Evolutionary conservation across 2,888 invertebrate genomes (phyloP).

Genomic region (Oxytorus armatus): DNA sequence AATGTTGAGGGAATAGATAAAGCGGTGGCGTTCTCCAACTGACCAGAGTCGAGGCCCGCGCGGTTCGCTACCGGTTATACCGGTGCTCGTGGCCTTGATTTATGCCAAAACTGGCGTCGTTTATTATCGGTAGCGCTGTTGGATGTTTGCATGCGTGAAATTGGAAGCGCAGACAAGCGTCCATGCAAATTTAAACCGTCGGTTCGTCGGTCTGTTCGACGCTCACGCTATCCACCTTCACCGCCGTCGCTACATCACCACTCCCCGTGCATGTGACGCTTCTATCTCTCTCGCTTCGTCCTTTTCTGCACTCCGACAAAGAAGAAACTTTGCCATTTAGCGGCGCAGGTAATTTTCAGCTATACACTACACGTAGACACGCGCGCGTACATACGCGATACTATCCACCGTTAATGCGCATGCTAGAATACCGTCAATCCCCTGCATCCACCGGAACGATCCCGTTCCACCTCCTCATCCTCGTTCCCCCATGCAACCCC

Average conservation of each 20-base stretch:
- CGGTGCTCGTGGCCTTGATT: conserved; percentile 76
- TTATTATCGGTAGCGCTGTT: conserved; percentile 74
- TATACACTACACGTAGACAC: conserved; percentile 13
- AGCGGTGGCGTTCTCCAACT: conserved; percentile 46
- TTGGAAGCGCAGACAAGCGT: conserved; percentile 83
- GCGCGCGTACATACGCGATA: not conserved
- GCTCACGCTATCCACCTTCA: conserved; percentile 71
- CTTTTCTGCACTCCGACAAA: conserved; percentile 70
- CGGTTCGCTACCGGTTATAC: conserved; percentile 42
- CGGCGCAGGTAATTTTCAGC: conserved; percentile 52
- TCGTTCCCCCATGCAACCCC: conserved; percentile 11
- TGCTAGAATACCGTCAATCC: conserved; percentile 21
- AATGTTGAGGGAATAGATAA: conserved; percentile 23
- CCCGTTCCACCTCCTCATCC: not conserved
- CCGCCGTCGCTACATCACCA: conserved; percentile 38
- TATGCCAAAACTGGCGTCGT: conserved; percentile 80
- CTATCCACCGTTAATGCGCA: conserved; percentile 21
- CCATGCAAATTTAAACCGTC: conserved; percentile 81
- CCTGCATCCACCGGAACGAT: conserved; percentile 5
- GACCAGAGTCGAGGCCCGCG: conserved; percentile 55
- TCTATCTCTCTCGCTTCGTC: not conserved
- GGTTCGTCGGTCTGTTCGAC: conserved; percentile 71
- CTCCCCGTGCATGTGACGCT: conserved; percentile 27
- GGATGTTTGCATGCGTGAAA: conserved; percentile 82
- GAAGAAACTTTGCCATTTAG: conserved; percentile 75